phyloP scores from a whole-genome alignment of 2,888 invertebrate genomes.

The Stenchaetothrips biformis region DNA sequence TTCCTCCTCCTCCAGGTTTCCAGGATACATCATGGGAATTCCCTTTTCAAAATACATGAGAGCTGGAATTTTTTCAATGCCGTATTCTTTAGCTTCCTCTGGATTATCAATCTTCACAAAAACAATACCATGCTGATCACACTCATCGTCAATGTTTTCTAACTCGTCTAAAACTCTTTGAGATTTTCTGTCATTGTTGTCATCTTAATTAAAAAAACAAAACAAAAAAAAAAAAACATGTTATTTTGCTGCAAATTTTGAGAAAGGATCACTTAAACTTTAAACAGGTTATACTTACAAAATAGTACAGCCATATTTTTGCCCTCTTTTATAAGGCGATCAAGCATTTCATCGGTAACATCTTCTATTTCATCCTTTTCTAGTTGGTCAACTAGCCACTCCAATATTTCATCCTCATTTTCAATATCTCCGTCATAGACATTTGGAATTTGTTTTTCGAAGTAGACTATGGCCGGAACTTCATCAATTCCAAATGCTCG shows the following conservation, averaged over 20 bases:
- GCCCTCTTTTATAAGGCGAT: slow-evolving; percentile 80
- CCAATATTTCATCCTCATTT: slow-evolving; percentile 81
- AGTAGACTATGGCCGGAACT: slow-evolving; percentile 82
- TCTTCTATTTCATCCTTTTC: slow-evolving; percentile 93
- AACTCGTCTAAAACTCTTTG: slow-evolving; percentile 79
- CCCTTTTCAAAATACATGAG: slow-evolving; percentile 62
- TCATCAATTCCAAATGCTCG: slow-evolving; percentile 80
- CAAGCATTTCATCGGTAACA: slow-evolving; percentile 90
- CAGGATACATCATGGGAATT: slow-evolving; percentile 48
- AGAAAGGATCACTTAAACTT: slow-evolving; percentile 25
- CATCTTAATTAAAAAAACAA: slow-evolving; percentile 55
- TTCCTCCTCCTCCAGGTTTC: slow-evolving; percentile 81
- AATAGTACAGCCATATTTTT: slow-evolving; percentile 85
- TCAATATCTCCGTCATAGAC: slow-evolving; percentile 86
- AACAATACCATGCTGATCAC: slow-evolving; percentile 79
- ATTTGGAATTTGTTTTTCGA: slow-evolving; percentile 88
- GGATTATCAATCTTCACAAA: slow-evolving; percentile 90
- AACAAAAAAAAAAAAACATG: slow-evolving; percentile 32
- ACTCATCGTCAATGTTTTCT: slow-evolving; percentile 91
- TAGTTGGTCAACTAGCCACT: slow-evolving; percentile 80
- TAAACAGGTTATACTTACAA: slow-evolving; percentile 58
- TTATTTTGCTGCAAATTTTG: slow-evolving; percentile 25
- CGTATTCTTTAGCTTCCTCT: slow-evolving; percentile 85
- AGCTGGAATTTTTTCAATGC: slow-evolving; percentile 81
- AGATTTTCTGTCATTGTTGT: slow-evolving; percentile 82